Evolutionary conservation across 2,113 vertebrate genomes (phyloP), one percentile per base, ranked within the genome.

Genomic region (Panthera leo): DNA sequence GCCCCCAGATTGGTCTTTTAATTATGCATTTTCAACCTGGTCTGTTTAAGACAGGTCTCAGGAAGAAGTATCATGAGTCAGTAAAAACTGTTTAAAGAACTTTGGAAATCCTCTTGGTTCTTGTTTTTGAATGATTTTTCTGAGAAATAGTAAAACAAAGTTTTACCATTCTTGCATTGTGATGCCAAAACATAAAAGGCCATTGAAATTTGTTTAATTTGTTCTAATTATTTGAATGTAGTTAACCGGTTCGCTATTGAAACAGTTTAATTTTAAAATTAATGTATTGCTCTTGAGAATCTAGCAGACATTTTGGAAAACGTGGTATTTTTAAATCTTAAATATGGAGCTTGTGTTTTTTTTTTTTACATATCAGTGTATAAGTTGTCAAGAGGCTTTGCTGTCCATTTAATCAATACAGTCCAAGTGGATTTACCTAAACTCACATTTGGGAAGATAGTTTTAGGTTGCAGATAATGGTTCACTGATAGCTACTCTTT

Each of bases 41-140:
- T 27, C 68, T 96, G 58, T 31, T 79, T 29, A 93, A 94, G 39
- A 82, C 31, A 90, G 1, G 79, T 89, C 55, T 96, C 5, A 23
- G 39, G 45, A 51, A 85, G 36, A 21, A 42, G 16, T 86, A 51
- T 67, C 18, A 21, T 36, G 61, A 83, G 29, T 97, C 73, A 48
- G 63, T 84, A 78, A 79, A 94, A 94, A 85, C 42, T 85, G 14
- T 73, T 79, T 70, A 93, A 94, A 79, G 42, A 63, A 75, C n/a
- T 96, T 80, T 36, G 19, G 63, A 87, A 96, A 67, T 42, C 83
- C 25, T 91, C 27, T 48, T 9, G 6, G 23, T 87, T 71, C 19
- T 79, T 3, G 2, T 82, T 14, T 45, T 42, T 36, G 34, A 84
- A 85, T 65, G 31, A 78, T 84, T 89, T 85, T 92, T 27, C 85